Conservation (phyloP, 2,113 vertebrate genomes). For the Heliornis fulica region DNA sequence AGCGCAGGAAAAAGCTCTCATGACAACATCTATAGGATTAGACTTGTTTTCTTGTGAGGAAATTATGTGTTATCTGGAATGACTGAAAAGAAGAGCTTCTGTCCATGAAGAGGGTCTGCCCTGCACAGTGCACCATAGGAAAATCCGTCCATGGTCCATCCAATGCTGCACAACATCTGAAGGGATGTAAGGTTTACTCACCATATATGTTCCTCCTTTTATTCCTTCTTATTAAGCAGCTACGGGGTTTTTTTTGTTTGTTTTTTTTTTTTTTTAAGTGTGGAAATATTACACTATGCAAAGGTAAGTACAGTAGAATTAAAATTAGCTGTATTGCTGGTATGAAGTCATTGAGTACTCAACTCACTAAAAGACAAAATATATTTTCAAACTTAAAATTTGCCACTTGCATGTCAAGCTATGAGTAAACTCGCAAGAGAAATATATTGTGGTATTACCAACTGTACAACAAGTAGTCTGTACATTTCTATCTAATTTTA, state of each 20-base stretch:
- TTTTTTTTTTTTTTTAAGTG: not conserved
- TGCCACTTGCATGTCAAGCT: not conserved
- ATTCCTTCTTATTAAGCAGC: not conserved
- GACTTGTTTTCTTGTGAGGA: not conserved
- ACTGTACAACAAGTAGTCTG: not conserved
- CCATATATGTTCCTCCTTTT: not conserved
- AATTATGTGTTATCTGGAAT: not conserved
- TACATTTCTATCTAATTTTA: not conserved
- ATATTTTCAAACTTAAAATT: not conserved
- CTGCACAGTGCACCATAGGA: not conserved
- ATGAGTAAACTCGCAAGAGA: not conserved
- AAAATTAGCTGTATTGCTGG: not conserved
- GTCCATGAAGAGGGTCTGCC: not conserved
- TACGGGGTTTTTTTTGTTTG: too few relatives aligned
- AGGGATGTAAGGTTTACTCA: not conserved
- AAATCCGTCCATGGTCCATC: not conserved
- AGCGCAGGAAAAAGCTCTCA: not conserved
- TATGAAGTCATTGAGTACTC: not conserved
- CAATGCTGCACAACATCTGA: not conserved
- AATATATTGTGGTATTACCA: not conserved
- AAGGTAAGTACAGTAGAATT: not conserved
- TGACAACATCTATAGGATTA: not conserved
- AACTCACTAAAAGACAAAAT: not conserved
- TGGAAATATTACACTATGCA: not conserved
- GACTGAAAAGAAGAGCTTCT: not conserved